These are phyloP conservation scores for Stenotaenia linearis DNA, from an alignment of 2,888 invertebrate genomes.

Conservation along the genomic window DNA sequence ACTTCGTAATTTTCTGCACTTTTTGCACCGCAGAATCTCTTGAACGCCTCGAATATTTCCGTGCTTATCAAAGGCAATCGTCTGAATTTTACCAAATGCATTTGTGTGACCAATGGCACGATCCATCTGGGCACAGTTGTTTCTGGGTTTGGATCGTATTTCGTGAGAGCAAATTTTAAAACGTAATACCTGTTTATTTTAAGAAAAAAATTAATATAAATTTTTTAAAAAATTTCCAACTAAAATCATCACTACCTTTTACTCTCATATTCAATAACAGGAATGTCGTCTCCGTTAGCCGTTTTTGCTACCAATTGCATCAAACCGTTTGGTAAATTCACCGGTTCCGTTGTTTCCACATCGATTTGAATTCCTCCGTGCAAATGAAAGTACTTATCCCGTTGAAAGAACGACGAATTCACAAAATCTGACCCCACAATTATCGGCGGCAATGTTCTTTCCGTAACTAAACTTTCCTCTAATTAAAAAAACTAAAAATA, in stretches of 20 bases:
- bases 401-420: slow-evolving; percentile 30
- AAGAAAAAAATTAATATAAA: too few species aligned
- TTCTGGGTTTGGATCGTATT: neutral
- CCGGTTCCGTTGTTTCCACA: slow-evolving; percentile 23
- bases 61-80: slow-evolving; percentile 27
- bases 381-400: slow-evolving; percentile 7
- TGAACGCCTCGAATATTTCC: slow-evolving; percentile 27
- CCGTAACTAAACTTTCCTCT: slow-evolving; percentile 2
- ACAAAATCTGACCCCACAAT: slow-evolving; percentile 28
- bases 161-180: neutral
- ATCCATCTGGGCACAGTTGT: slow-evolving; percentile 17
- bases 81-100: slow-evolving; percentile 30
- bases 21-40: slow-evolving; percentile 8
- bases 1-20: slow-evolving; percentile 4
- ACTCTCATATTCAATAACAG: neutral
- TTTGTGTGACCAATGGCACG: neutral
- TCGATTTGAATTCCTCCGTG: slow-evolving; percentile 34
- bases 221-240: neutral
- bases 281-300: neutral
- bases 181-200: slow-evolving; percentile 29
- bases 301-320: neutral
- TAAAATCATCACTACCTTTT: too few species aligned
- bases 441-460: slow-evolving; percentile 33
- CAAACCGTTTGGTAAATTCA: neutral
- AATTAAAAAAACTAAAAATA: neutral